Base-by-base conservation (phyloP, 1,140 invertebrate species). In the Drosophila ogumai region DNA sequence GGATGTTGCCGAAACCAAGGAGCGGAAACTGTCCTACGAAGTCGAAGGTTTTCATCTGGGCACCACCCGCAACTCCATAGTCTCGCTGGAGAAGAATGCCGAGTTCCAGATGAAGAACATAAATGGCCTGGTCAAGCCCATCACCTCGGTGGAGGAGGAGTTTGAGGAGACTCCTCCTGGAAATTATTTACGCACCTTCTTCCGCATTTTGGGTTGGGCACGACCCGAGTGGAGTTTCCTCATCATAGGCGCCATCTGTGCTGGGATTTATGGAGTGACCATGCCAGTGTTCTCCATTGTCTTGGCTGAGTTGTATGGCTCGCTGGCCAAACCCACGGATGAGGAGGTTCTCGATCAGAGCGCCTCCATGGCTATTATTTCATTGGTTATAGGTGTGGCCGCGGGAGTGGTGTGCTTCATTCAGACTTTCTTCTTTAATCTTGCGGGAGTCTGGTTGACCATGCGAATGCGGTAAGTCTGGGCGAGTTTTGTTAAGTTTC, bases 251-350 rank as follows among this genome's bases (percentile, higher is more conserved):
- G 94, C 95, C 46, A 71, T 98, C 1, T 95, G 95, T 3, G 95
- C 97, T 1, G 92, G 95, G 0, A 92, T 96, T 7, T 95, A 96
- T 54, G 97, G 97, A 4, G 94, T 95, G 1, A 94, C 95, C 9
- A 95, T 97, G 76, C 97, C 97, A 0, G 94, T 94, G 5, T 98
- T 97, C 91, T 96, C 97, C 1, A 93, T 98, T 9, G 90, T 98
- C 0, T 96, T 98, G 85, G 96, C 97, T 31, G 96, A 98, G 84
- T 95, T 98, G 32, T 94, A 97, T 61, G 95, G 95, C 66, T 88
- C 91, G 0, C 63, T 93, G 25, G 80, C 75, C 93, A 95, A 61
- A 84, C 93, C 87, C 3, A 94, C 96, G 55, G 92, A 94, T 6
- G 92, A 95, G 2, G 93, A 93, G 65, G 95, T 97, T 1, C 92